These are phyloP conservation scores for Myotis vivesi DNA, from an alignment of 2,797 vertebrate genomes.

Conservation along the genomic window DNA sequence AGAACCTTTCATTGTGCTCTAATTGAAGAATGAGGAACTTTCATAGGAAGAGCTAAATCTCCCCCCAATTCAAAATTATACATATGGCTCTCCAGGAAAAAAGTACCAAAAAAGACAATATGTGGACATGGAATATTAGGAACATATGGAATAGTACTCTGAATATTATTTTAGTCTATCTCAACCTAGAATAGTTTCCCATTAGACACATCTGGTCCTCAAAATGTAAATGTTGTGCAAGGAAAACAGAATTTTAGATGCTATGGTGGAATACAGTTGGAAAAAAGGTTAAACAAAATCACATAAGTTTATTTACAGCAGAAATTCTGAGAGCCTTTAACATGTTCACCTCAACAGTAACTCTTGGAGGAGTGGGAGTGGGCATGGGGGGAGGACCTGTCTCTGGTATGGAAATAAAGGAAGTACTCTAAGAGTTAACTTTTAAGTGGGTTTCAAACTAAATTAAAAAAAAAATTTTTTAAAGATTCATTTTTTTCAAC, in stretches of 20 bases:
- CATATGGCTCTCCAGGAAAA: background rate
- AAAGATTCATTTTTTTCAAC: conserved; percentile 15
- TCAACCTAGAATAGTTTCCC: background rate
- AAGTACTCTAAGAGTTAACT: background rate
- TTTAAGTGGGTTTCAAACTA: background rate
- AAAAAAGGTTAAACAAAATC: conserved; percentile 11
- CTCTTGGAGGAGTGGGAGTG: background rate
- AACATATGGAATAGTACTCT: background rate
- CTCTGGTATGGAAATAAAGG: background rate
- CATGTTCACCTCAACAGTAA: background rate
- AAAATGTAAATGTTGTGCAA: background rate
- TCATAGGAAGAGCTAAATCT: background rate
- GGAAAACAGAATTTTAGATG: conserved; percentile 5
- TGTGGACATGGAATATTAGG: background rate
- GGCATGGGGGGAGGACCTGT: background rate
- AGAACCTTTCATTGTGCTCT: background rate
- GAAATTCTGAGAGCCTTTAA: background rate
- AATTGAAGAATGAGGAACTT: background rate
- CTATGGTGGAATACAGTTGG: background rate
- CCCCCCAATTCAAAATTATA: background rate
- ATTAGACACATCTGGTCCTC: background rate
- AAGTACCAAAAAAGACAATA: background rate
- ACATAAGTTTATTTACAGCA: background rate
- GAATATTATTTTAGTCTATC: background rate
- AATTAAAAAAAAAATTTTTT: no score